Percentiles rank a stretch among this genome's conserved stretches.
These are phyloP conservation scores for Oligia fasciuncula DNA, from an alignment of 2,888 invertebrate species.

Conservation along the genomic window DNA sequence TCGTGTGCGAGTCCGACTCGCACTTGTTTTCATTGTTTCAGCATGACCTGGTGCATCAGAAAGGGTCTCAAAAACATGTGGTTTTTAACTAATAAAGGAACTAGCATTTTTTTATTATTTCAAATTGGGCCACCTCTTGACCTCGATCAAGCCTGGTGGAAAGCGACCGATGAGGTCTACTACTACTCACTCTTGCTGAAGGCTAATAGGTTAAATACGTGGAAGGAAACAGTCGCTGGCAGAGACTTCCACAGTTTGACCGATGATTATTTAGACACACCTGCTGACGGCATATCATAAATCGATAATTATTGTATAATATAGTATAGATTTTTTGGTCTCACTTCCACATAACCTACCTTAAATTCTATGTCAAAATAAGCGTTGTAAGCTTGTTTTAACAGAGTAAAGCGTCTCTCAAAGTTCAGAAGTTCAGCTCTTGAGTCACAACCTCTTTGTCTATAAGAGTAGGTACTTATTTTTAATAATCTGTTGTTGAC, in stretches of 20 bases:
- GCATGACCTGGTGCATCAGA: not conserved
- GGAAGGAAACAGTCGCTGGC: not conserved
- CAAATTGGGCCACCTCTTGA: not conserved
- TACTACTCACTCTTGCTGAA: too few relatives aligned
- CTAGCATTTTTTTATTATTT: not conserved
- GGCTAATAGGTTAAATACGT: too few relatives aligned
- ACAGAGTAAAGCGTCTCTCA: not conserved
- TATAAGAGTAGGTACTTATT: not conserved
- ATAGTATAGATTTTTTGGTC: not conserved
- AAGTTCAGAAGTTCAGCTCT: not conserved
- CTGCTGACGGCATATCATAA: not conserved
- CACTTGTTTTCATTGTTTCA: not conserved
- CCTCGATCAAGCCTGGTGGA: not conserved
- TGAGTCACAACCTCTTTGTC: not conserved
- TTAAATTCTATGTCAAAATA: not conserved
- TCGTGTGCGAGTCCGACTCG: too few relatives aligned
- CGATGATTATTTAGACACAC: not conserved
- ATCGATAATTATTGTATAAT: not conserved
- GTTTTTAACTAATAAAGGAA: not conserved
- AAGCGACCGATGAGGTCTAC: not conserved
- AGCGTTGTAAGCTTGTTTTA: not conserved
- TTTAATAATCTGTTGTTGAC: slow-evolving; percentile 17
- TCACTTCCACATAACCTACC: not conserved
- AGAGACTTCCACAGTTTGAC: not conserved
- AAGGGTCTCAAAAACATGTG: too few relatives aligned